A percentile compares a stretch with the other conserved stretches of the same genome.
Evolutionary conservation across 2,888 invertebrate genomes (phyloP).

Genomic region (Ochlodes sylvanus): DNA sequence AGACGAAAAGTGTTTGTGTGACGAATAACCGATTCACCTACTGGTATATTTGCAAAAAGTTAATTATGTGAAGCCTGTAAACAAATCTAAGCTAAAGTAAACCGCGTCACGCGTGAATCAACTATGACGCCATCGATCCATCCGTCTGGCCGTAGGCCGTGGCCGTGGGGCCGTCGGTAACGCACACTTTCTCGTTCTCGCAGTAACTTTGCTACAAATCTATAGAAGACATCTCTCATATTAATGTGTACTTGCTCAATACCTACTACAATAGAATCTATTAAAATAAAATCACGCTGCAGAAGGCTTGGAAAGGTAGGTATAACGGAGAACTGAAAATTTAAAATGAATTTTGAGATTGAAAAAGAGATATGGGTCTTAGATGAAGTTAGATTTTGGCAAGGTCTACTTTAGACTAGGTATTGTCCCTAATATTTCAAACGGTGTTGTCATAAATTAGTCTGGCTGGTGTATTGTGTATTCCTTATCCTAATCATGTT

Average conservation of each 20-base stretch:
- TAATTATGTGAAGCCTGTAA: slow-evolving; percentile 2
- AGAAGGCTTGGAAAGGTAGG: background rate
- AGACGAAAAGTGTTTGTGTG: too few species aligned
- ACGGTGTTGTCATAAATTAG: too few species aligned
- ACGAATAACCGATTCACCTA: too few species aligned
- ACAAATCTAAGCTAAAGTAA: slow-evolving; percentile 11
- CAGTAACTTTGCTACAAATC: background rate
- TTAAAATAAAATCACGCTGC: background rate
- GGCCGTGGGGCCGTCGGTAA: background rate
- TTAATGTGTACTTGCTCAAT: background rate
- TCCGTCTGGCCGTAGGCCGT: background rate
- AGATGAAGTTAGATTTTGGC: too few species aligned
- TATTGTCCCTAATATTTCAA: too few species aligned
- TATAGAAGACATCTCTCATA: too few species aligned
- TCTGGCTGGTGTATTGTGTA: too few species aligned
- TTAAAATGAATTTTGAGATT: too few species aligned
- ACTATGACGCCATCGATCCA: slow-evolving; percentile 29
- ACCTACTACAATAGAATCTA: background rate
- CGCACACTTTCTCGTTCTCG: slow-evolving; percentile 11
- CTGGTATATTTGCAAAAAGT: background rate
- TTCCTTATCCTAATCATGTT: too few species aligned
- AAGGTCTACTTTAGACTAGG: too few species aligned
- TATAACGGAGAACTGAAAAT: too few species aligned
- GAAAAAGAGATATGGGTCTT: too few species aligned
- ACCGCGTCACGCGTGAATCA: slow-evolving; percentile 28